Percentiles rank a stretch among this genome's conserved stretches.
Conservation (phyloP, 2,797 vertebrate genomes). For the Sebastes hubbsi region DNA sequence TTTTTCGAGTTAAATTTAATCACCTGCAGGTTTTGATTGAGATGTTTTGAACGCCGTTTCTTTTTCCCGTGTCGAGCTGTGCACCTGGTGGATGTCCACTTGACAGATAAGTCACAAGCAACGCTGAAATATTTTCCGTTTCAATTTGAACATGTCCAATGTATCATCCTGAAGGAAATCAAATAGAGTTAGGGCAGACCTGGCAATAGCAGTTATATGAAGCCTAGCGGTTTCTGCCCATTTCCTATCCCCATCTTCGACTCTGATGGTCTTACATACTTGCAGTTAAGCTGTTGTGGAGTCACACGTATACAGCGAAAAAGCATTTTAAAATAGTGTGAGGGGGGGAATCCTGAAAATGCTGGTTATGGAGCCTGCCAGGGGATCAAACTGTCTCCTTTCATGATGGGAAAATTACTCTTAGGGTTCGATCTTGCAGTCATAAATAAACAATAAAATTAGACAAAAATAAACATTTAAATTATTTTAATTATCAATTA, state of each 20-base stretch:
- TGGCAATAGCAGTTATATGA: slow-evolving; percentile 43
- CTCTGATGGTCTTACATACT: slow-evolving; percentile 32
- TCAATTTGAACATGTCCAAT: slow-evolving; percentile 63
- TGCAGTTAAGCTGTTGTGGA: slow-evolving; percentile 27
- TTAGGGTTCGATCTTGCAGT: neutral
- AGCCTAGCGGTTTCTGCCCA: slow-evolving; percentile 27
- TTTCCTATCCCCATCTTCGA: slow-evolving; percentile 35
- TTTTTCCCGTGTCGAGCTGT: slow-evolving; percentile 2
- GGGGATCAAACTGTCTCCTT: neutral
- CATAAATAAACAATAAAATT: neutral
- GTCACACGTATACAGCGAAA: slow-evolving; percentile 1
- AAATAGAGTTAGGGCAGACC: slow-evolving; percentile 48
- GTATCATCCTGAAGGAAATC: slow-evolving; percentile 67
- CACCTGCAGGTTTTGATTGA: slow-evolving; percentile 44
- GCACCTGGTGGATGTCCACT: slow-evolving; percentile 53
- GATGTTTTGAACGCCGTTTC: slow-evolving; percentile 48
- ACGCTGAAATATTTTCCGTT: slow-evolving; percentile 60
- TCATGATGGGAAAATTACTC: neutral
- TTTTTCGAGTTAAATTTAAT: slow-evolving; percentile 55
- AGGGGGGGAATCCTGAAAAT: slow-evolving; percentile 4
- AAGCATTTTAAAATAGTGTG: slow-evolving; percentile 5
- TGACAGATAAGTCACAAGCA: slow-evolving; percentile 59
- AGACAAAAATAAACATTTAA: neutral
- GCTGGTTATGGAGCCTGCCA: slow-evolving; percentile 7
- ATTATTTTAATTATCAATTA: neutral